Base-by-base conservation (phyloP, 1,140 invertebrate genomes). In the Phthorimaea operculella region DNA sequence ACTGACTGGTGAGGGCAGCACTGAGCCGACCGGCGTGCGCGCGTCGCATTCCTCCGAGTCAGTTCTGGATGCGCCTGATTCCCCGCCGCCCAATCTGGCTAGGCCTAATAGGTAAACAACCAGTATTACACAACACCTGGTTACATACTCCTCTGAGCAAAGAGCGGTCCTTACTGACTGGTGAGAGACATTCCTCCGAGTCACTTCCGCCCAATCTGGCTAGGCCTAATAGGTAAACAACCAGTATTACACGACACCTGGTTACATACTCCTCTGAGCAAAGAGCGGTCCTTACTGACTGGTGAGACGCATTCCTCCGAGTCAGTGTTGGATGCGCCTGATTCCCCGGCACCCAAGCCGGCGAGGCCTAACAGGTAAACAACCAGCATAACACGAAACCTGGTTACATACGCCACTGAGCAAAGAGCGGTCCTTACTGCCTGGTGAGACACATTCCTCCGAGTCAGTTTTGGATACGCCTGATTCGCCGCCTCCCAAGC, bases 341-440 rank as follows among this genome's bases (percentile, higher is more conserved):
- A n/a, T n/a, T n/a, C n/a, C n/a, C 88, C 90, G 58, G 95, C 95
- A 51, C 95, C 95, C 3, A 97, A 97, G 85, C 95, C 95, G 45
- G 94, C 95, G 45, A 86, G 94, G 66, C 21, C 21, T 28, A 28
- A 28, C 21, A 28, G 21, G 21, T 28, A 79, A 28, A 28, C 21
- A 28, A 28, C 21, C 21, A 28, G 21, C 6, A 28, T 28, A 4
- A 28, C 21, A 28, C 6, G 21, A 28, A 2, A 28, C 21, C 21
- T 28, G n/a, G n/a, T 28, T 28, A 2, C 2, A 28, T 28, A 28
- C 6, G 2, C 21, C 21, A 2, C 21, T 28, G 6, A 6, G 2
- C 21, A 28, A 28, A 28, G 2, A 28, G 21, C 21, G 21, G 2
- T 28, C 6, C 21, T 28, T 28, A 28, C 21, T 28, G 21, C 21